Evolutionary conservation across 2,797 vertebrate species (phyloP).

Genomic region (Trematomus bernacchii): DNA sequence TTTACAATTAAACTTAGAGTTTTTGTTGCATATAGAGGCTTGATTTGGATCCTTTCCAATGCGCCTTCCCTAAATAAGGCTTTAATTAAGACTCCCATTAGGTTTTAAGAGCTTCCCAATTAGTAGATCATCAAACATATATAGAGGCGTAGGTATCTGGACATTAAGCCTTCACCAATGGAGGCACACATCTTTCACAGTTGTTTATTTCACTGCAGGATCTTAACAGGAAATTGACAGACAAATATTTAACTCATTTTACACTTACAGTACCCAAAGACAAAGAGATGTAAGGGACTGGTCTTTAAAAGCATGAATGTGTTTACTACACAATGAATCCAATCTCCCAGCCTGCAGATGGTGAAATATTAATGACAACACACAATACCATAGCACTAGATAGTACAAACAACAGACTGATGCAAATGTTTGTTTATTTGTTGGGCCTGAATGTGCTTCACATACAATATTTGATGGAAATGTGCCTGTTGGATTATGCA

Average conservation of each 20-base stretch:
- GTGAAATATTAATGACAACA: neutral
- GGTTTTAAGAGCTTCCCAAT: constrained; percentile 33
- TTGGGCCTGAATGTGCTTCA: neutral
- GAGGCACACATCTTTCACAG: neutral
- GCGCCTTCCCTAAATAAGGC: constrained; percentile 39
- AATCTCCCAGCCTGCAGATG: neutral
- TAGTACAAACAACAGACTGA: neutral
- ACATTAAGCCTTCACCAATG: neutral
- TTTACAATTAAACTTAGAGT: constrained; percentile 22
- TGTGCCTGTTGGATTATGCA: neutral
- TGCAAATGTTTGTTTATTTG: neutral
- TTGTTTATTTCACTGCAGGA: neutral
- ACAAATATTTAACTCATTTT: neutral
- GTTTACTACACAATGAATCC: neutral
- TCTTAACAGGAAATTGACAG: neutral
- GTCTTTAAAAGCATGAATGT: constrained; percentile 6
- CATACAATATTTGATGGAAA: neutral
- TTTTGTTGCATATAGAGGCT: constrained; percentile 46
- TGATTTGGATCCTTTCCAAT: constrained; percentile 52
- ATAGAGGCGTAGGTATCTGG: constrained; percentile 22
- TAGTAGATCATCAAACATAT: constrained; percentile 29
- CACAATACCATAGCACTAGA: neutral
- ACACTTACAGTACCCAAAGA: neutral
- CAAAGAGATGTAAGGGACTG: neutral
- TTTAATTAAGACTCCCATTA: constrained; percentile 57